These are phyloP conservation scores for Phalloptychus januarius DNA, from an alignment of 2,797 vertebrate genomes.

Conservation along the genomic window DNA sequence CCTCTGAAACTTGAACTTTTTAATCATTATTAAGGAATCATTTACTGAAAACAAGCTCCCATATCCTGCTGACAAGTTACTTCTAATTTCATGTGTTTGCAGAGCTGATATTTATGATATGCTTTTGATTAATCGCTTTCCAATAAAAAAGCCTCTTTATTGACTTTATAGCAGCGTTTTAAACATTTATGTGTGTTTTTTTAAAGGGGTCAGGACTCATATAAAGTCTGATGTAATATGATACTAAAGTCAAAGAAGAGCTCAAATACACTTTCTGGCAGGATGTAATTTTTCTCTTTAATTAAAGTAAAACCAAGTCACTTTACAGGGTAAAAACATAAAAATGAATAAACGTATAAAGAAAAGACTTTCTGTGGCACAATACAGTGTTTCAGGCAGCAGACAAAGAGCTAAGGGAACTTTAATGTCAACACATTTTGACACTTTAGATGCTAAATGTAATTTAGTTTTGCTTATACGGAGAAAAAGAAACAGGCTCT, in stretches of 20 bases:
- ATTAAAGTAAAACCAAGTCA: neutral
- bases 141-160: neutral
- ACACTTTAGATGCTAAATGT: neutral
- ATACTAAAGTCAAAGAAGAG: neutral
- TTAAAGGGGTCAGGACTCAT: neutral
- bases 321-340: neutral
- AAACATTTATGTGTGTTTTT: neutral
- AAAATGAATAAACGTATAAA: neutral
- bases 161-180: neutral
- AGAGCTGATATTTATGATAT: neutral
- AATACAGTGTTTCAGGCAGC: neutral
- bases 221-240: neutral
- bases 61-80: too few species aligned
- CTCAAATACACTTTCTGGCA: neutral
- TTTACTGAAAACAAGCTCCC: too few species aligned
- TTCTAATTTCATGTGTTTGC: too few species aligned
- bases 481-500: neutral
- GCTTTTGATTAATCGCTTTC: neutral
- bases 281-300: neutral
- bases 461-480: too few species aligned
- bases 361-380: neutral
- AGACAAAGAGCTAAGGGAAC: neutral
- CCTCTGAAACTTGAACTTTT: too few species aligned
- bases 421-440: too few species aligned
- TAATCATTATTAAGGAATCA: too few species aligned